A percentile compares a stretch with the other conserved stretches of the same genome.
These are phyloP conservation scores for Lamellibrachia luymesi DNA, from an alignment of 1,140 invertebrate genomes.

Conservation along the genomic window DNA sequence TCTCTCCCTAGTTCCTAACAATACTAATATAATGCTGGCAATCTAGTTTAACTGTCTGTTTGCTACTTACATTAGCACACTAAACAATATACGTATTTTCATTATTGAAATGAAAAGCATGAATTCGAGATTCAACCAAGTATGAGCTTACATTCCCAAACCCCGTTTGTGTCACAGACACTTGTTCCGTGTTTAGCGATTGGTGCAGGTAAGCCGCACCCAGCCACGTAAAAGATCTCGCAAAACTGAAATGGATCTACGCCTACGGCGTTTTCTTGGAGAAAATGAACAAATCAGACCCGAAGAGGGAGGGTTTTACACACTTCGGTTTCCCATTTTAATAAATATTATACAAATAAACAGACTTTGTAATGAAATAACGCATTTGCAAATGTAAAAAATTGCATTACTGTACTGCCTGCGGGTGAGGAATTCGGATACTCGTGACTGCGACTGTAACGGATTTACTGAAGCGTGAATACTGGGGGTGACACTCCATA, in stretches of 20 bases:
- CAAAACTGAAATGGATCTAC: neutral
- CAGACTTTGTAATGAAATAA: neutral
- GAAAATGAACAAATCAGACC: neutral
- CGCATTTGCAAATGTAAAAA: neutral
- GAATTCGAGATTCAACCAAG: neutral
- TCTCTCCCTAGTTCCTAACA: neutral
- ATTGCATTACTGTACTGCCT: neutral
- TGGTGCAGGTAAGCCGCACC: neutral
- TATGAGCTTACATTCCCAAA: neutral
- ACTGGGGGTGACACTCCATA: neutral
- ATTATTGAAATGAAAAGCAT: neutral
- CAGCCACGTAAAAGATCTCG: neutral
- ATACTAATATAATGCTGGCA: neutral
- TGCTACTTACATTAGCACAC: neutral
- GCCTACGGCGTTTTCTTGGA: neutral
- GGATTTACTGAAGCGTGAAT: slow-evolving; percentile 1
- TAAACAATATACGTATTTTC: neutral
- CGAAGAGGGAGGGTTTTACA: neutral
- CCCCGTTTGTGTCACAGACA: neutral
- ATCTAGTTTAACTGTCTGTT: neutral
- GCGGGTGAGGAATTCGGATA: neutral
- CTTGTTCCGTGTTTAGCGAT: slow-evolving; percentile 4
- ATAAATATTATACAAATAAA: neutral
- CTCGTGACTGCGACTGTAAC: neutral
- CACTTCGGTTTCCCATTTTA: neutral